Evolutionary conservation across 2,113 vertebrate species (phyloP), one percentile per base, ranked within the genome.

Genomic region (Eubucco bourcierii): DNA sequence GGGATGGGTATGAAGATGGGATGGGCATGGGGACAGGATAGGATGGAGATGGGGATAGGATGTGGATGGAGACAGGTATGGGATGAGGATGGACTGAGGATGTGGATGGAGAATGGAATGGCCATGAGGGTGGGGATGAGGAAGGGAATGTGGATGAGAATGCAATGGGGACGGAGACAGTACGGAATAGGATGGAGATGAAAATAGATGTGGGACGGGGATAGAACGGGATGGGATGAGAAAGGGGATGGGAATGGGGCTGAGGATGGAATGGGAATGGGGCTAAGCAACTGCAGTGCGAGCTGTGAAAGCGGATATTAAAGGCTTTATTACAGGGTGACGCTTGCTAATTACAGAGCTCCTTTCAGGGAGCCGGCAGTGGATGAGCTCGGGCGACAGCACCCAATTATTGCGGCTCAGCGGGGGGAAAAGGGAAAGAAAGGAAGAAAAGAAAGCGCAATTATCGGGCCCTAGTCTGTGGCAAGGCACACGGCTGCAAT

Each of bases 371-470:
- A 97, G 95, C 95, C 47, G 4, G 75, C 95, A 90, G 97, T 59
- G 81, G 97, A 97, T 96, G 97, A 97, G 96, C 90, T 90, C 84
- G 56, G 96, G 97, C 96, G 95, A 96, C 95, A 80, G 97, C 96
- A 98, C 97, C 98, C 98, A 97, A 96, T 98, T 98, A 98, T 97
- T 97, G 96, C 88, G 91, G 92, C 97, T 78, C 97, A 93, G 97
- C 33, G 1, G 74, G 96, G 83, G 90, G 76, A 71, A 90, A 87
- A 86, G 88, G 88, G 70, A 82, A 81, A 93, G 63, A 55, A 95
- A 93, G 56, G 84, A 92, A 96, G 93, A 91, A 94, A 95, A 93
- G 88, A 72, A 76, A 94, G 96, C 47, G 23, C 96, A 96, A 95
- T 97, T 96, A 97, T 97, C 96, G 47, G 96, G 96, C 94, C 95